Percentiles rank a stretch among this genome's conserved stretches.
Conservation (phyloP, 2,888 invertebrate genomes). For the Congeria kusceri region DNA sequence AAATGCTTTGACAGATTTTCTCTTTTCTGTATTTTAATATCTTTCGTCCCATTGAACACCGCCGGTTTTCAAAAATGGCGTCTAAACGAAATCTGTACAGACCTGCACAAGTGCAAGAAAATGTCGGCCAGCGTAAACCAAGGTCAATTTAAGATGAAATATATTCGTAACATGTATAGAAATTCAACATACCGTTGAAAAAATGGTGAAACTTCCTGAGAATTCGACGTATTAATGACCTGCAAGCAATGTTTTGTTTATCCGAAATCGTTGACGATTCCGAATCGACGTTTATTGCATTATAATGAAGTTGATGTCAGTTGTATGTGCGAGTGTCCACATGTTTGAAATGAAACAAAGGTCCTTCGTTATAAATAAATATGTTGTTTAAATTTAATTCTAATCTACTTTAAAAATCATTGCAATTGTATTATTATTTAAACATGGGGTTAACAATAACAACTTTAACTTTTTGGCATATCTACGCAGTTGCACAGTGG, state of each 20-base stretch:
- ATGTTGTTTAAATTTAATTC: too few species aligned
- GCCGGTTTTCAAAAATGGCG: conserved; percentile 65
- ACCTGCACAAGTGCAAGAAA: conserved; percentile 70
- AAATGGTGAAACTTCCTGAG: neutral
- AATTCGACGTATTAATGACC: neutral
- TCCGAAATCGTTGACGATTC: neutral
- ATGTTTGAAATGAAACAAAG: too few species aligned
- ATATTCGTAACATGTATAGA: neutral
- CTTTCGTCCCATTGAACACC: neutral
- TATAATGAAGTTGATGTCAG: neutral
- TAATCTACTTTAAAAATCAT: too few species aligned
- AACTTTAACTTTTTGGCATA: too few species aligned
- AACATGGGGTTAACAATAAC: too few species aligned
- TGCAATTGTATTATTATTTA: too few species aligned
- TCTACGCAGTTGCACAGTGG: too few species aligned
- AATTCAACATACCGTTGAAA: neutral
- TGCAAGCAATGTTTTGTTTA: neutral
- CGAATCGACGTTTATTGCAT: too few species aligned
- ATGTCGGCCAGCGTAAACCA: conserved; percentile 67
- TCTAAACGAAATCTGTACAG: conserved; percentile 74
- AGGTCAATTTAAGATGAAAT: conserved; percentile 50
- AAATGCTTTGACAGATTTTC: neutral
- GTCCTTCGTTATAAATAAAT: too few species aligned
- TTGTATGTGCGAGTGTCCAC: neutral
- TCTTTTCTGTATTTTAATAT: neutral